Evolutionary conservation across 2,113 vertebrate species (phyloP).

Genomic region (Nanger granti): DNA sequence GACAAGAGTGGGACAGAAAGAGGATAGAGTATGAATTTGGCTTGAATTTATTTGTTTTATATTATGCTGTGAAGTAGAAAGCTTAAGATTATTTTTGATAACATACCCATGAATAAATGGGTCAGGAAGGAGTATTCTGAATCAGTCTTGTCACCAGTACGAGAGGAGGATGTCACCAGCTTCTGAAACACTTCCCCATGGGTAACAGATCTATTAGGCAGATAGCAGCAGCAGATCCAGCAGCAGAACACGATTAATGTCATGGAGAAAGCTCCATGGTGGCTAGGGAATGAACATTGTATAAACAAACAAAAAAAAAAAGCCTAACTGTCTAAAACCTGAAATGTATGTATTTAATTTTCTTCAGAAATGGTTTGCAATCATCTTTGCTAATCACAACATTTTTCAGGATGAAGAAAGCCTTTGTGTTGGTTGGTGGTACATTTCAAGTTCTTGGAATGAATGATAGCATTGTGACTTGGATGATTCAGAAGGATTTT

Average conservation of each 20-base stretch:
- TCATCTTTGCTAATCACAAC: constrained; percentile 19
- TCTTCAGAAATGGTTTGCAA: constrained; percentile 45
- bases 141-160: constrained; percentile 18
- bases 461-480: constrained; percentile 22
- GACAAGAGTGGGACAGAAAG: constrained; percentile 15
- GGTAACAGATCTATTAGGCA: constrained; percentile 18
- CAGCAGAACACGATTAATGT: constrained; percentile 25
- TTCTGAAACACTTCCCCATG: constrained; percentile 1
- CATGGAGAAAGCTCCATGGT: constrained; percentile 39
- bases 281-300: background rate
- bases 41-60: constrained; percentile 8
- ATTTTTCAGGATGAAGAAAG: constrained; percentile 39
- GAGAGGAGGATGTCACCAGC: background rate
- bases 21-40: background rate
- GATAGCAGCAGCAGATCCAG: background rate
- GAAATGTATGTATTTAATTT: constrained; percentile 67
- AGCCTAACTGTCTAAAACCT: background rate
- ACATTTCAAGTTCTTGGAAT: background rate
- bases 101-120: constrained; percentile 19
- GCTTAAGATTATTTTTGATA: constrained; percentile 5
- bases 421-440: constrained; percentile 15
- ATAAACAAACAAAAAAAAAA: background rate
- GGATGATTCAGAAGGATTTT: constrained; percentile 21
- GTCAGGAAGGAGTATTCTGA: background rate
- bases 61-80: constrained; percentile 38